Base-by-base conservation (phyloP, 2,797 vertebrate genomes). In the Onychomys leucogaster region DNA sequence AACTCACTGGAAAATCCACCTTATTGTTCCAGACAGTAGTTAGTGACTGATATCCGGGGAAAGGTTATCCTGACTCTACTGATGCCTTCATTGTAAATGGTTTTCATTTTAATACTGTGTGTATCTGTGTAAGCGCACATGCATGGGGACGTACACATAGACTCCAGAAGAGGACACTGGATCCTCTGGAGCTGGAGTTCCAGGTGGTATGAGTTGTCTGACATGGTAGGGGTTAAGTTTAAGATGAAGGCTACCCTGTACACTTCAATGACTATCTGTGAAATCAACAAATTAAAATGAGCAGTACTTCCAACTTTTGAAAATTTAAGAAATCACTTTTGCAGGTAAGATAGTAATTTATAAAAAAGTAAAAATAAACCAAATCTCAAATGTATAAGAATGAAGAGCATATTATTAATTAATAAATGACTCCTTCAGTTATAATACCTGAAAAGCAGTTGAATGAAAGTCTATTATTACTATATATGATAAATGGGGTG, bases 281-380 rank as follows among this genome's bases (percentile, higher is more conserved):
- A 89, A 75, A 41, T 83, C 80, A 77, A 82, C 52, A 52, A 82
- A 37, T 17, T 88, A 84, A 43, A 90, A 69, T 29, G 76, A 93
- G 37, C 11, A 80, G 43, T 23, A 88, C 5, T 78, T 95, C 34
- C 55, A 71, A 69, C 80, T 94, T 89, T 67, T 57, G 46, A 94
- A 88, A 43, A 86, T 87, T 1, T 57, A 89, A 88, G 69, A 88
- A 85, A 92, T 94, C 1, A 80, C 4, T 19, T 49, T 6, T 19
- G 32, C 75, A 11, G 29, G 37, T 49, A 91, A 86, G 52, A 81
- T 0, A 90, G 32, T 49, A 82, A 89, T 67, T 86, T 89, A 19
- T 84, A 37, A 41, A 10, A 95, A 90, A 81, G 27, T n/a, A 96
- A 84, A 89, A 21, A 76, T 8, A 49, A 91, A 89, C 41, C 13